Base-by-base conservation (phyloP, 2,113 vertebrate genomes). In the Xerus inauris region DNA sequence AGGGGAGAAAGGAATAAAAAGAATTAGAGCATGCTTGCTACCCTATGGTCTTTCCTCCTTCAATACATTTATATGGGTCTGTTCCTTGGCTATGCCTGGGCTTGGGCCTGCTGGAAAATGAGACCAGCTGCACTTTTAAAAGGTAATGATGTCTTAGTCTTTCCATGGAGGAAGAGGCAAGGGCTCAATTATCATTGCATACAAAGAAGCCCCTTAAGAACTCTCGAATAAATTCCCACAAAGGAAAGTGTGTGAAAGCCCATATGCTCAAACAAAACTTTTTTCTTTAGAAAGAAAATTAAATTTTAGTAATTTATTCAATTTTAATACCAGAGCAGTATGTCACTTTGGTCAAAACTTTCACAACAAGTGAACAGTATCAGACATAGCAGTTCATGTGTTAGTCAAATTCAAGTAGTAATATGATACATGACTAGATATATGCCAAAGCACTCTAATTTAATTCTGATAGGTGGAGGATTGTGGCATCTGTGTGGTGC, bases 11-110 rank as follows among this genome's bases (percentile, higher is more conserved):
- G 87, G 97, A 97, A 95, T 97, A 97, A 97, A 97, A 98, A 49
- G 96, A 98, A 98, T 98, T 90, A 97, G 98, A 98, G 97, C 97
- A 94, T 98, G 96, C 95, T 98, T 98, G 96, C 95, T 98, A 94
- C 94, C 93, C 97, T 97, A 64, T 98, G 95, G 83, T 98, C 92
- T 97, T 91, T 96, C 89, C 96, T 94, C 96, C 94, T 97, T 94
- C 81, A 91, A 28, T 97, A 90, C 93, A 95, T 98, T 98, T 97
- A 96, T 97, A 95, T 71, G 81, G 81, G 81, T 83, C 97, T 98
- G 86, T 98, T 97, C 84, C 95, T 5, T 97, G 95, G 94, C 95
- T 97, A 98, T 98, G 94, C 88, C 87, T 0, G 51, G 89, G 75
- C 72, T 81, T 57, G 26, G 38, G 69, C 28, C 67, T 85, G 51